These are phyloP conservation scores for Myzus persicae DNA, from an alignment of 1,140 invertebrate species.

Conservation along the genomic window DNA sequence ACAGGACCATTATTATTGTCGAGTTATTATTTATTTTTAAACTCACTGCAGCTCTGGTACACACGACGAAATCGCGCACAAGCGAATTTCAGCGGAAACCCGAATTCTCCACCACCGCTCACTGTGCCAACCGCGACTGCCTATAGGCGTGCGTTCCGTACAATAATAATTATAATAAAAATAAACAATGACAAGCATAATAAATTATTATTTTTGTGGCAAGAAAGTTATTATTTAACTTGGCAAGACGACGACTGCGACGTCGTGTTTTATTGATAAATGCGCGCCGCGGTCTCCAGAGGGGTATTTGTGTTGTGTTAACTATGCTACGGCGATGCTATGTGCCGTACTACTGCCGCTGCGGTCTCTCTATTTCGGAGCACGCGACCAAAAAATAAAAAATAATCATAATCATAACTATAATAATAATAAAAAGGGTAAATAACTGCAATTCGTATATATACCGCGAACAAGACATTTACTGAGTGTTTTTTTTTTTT, in stretches of 20 bases:
- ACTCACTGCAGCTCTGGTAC: not conserved
- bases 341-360: too few relatives aligned
- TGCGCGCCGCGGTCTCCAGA: not conserved
- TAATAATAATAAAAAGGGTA: not conserved
- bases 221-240: slow-evolving; percentile 55
- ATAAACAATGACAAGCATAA: not conserved
- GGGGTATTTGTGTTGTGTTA: slow-evolving; percentile 10
- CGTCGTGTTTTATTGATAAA: slow-evolving; percentile 56
- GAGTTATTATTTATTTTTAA: slow-evolving; percentile 12
- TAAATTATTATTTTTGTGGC: slow-evolving; percentile 41
- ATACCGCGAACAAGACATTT: slow-evolving; percentile 19
- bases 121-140: too few relatives aligned
- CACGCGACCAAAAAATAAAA: not conserved
- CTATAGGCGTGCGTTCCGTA: not conserved
- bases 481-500: not conserved
- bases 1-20: not conserved
- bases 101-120: not conserved
- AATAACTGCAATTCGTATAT: slow-evolving; percentile 27
- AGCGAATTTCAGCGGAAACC: not conserved
- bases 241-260: slow-evolving; percentile 19
- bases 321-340: not conserved
- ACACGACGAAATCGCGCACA: not conserved
- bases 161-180: slow-evolving; percentile 14
- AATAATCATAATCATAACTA: not conserved
- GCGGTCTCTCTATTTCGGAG: not conserved